A percentile compares a stretch with the other conserved stretches of the same genome.
Conservation (phyloP, 2,797 vertebrate species). For the Falco biarmicus region DNA sequence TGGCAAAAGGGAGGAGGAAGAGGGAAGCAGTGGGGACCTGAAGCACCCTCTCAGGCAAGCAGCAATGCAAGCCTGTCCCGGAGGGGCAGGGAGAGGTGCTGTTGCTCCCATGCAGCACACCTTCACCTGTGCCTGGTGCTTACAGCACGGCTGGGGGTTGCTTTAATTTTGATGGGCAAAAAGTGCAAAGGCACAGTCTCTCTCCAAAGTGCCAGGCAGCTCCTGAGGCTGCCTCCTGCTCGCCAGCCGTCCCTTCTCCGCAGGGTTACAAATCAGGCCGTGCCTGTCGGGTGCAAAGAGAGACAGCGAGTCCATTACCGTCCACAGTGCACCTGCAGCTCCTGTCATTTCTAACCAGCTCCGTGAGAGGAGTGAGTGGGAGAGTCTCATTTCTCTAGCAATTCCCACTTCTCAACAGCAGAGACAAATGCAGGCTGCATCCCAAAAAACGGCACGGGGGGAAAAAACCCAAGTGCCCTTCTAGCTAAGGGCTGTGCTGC, state of each 20-base stretch:
- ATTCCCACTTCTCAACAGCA: conserved; percentile 40
- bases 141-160: background rate
- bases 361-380: conserved; percentile 14
- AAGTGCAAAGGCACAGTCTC: background rate
- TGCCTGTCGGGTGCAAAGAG: background rate
- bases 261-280: background rate
- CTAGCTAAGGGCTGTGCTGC: background rate
- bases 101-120: background rate
- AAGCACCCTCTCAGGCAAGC: background rate
- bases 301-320: background rate
- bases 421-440: background rate
- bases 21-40: background rate
- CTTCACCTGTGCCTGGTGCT: background rate
- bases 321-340: conserved; percentile 32
- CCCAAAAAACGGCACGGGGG: background rate
- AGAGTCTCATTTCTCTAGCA: conserved; percentile 36
- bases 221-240: background rate
- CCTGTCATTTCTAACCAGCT: conserved; percentile 22
- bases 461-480: background rate
- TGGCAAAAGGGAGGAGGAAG: background rate
- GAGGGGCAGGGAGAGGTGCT: background rate
- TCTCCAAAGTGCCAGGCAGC: background rate
- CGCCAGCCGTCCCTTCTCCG: background rate
- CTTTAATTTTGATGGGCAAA: background rate
- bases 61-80: background rate